Conservation (phyloP, 2,113 vertebrate genomes). For the Acrocephalus kingi region DNA sequence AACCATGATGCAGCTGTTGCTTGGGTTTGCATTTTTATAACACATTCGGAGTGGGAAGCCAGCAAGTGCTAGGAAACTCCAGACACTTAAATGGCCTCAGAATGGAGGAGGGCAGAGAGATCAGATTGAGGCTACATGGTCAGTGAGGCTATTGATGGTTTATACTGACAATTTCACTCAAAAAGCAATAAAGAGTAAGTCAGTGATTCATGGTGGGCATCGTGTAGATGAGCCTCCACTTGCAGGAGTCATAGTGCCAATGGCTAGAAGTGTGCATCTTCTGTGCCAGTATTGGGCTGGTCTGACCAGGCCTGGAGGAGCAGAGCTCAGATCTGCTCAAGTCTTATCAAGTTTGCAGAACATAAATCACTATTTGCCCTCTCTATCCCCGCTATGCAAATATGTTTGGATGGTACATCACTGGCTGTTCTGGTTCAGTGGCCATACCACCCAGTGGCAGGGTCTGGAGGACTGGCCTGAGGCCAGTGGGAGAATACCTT, state of each 20-base stretch:
- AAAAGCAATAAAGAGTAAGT: neutral
- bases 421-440: neutral
- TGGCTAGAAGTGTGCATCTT: neutral
- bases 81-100: neutral
- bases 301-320: neutral
- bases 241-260: neutral
- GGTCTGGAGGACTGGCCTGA: neutral
- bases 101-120: neutral
- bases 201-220: neutral
- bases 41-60: neutral
- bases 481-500: neutral
- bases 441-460: neutral
- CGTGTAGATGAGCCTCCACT: fast-evolving
- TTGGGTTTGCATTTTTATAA: neutral
- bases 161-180: neutral
- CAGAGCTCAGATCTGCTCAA: neutral
- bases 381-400: neutral
- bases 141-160: neutral
- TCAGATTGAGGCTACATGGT: neutral
- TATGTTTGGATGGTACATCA: neutral
- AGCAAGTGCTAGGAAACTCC: fast-evolving
- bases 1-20: neutral
- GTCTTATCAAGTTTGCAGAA: neutral
- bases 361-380: neutral
- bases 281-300: neutral